These are phyloP conservation scores for Daktulosphaira vitifoliae DNA, from an alignment of 1,140 invertebrate genomes.

Conservation along the genomic window DNA sequence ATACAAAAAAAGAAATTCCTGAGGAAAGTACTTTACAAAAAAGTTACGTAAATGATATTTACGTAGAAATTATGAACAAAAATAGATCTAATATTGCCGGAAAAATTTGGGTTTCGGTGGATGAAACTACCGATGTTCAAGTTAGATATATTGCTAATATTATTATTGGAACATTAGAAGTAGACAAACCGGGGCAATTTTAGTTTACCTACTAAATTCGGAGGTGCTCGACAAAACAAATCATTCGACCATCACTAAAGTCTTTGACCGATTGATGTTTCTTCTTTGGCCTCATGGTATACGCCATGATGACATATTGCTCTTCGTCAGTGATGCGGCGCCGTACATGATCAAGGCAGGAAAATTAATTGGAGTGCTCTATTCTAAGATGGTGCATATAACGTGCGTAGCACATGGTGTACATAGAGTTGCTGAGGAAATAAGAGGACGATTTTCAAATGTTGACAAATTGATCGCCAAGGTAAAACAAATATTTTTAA, in stretches of 20 bases:
- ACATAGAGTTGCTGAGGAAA: too few relatives aligned
- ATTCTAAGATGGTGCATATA: too few relatives aligned
- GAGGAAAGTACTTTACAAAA: neutral
- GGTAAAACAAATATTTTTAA: too few relatives aligned
- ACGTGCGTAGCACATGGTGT: constrained; percentile 9
- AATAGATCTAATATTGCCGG: neutral
- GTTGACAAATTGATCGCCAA: too few relatives aligned
- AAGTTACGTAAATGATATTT: constrained; percentile 7
- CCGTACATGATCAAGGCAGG: constrained; percentile 15
- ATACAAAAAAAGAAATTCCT: neutral
- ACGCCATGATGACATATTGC: too few relatives aligned
- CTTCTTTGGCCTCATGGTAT: too few relatives aligned
- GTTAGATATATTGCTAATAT: neutral
- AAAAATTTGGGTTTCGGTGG: neutral
- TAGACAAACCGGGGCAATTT: neutral
- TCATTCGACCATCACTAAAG: constrained; percentile 1
- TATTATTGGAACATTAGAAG: too few relatives aligned
- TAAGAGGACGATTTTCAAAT: too few relatives aligned
- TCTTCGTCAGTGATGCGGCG: constrained; percentile 11
- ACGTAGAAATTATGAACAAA: neutral
- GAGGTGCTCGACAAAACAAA: neutral
- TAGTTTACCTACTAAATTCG: constrained; percentile 2
- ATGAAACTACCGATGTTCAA: neutral
- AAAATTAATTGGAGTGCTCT: too few relatives aligned
- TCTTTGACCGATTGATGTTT: neutral